Evolutionary conservation across 2,888 invertebrate genomes (phyloP).

Genomic region (Cantharis lateralis): DNA sequence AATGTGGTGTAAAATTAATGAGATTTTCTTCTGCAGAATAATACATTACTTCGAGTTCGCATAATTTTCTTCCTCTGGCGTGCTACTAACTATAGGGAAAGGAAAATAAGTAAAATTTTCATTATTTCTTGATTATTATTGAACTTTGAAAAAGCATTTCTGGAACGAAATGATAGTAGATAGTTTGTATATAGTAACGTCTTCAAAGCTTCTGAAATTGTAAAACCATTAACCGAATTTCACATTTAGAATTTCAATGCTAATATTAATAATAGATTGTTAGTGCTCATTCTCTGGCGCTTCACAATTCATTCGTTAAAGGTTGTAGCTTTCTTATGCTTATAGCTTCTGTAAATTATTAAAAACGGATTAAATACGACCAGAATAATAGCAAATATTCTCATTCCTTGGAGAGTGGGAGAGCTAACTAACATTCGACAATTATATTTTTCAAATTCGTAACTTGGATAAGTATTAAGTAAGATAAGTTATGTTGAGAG

Average conservation of each 20-base stretch:
- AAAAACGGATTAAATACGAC: background rate
- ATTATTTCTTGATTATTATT: background rate
- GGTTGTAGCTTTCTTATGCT: background rate
- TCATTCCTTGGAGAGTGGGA: background rate
- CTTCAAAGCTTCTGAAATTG: background rate
- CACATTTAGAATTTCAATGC: background rate
- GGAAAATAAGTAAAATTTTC: background rate
- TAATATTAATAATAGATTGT: background rate
- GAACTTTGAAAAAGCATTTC: background rate
- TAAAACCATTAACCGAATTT: background rate
- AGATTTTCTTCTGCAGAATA: background rate
- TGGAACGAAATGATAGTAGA: background rate
- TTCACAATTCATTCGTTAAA: background rate
- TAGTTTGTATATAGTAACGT: background rate
- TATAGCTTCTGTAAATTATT: background rate
- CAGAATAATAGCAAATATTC: background rate
- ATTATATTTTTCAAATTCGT: background rate
- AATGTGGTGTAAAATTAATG: background rate
- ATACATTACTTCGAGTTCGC: background rate
- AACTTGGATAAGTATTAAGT: no score
- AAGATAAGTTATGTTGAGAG: background rate
- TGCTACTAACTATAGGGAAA: background rate
- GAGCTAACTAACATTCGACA: background rate
- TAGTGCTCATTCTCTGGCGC: background rate
- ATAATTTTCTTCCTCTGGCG: background rate